Percentiles rank a stretch among this genome's conserved stretches.
These are phyloP conservation scores for Cebidichthys violaceus DNA, from an alignment of 2,113 vertebrate genomes.

Conservation along the genomic window DNA sequence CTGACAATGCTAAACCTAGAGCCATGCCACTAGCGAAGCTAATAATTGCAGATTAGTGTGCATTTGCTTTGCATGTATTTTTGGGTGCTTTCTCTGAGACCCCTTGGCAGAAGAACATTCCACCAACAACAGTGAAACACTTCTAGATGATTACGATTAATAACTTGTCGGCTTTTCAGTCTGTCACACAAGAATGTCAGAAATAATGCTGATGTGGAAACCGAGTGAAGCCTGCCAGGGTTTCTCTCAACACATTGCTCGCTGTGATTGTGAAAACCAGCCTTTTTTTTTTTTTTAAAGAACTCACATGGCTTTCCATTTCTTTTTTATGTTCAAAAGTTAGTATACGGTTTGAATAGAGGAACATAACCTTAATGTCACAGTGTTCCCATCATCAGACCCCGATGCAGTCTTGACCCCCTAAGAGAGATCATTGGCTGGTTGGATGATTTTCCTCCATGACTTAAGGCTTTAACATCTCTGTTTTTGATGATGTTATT, in stretches of 20 bases:
- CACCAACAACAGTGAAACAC: slow-evolving; percentile 21
- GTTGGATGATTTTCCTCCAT: slow-evolving; percentile 44
- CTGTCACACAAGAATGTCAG: slow-evolving; percentile 40
- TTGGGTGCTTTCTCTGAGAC: background rate
- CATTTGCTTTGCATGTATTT: background rate
- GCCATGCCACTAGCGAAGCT: background rate
- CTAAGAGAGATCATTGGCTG: slow-evolving; percentile 29
- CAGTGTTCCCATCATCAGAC: slow-evolving; percentile 32
- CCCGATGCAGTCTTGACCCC: slow-evolving; percentile 17
- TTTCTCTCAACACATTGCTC: slow-evolving; percentile 28
- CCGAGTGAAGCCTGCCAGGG: background rate
- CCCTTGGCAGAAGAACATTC: background rate
- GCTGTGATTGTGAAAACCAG: slow-evolving; percentile 6
- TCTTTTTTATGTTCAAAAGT: background rate
- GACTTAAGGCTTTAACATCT: slow-evolving; percentile 34
- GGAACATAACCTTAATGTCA: slow-evolving; percentile 4
- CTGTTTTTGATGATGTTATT: slow-evolving; percentile 54
- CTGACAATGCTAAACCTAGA: background rate
- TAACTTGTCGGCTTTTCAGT: slow-evolving; percentile 50
- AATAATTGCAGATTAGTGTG: background rate
- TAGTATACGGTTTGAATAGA: background rate
- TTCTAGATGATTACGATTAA: slow-evolving; percentile 50
- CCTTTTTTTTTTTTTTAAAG: background rate
- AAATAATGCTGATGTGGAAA: slow-evolving; percentile 23
- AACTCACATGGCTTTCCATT: background rate